phyloP scores from a whole-genome alignment of 2,113 vertebrate genomes.

The mouse (Mus musculus) region GRCm39 chr12:91768501-91769000 shows the following conservation, averaged over 20 bases:
- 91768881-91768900: not conserved
- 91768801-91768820: too few relatives aligned
- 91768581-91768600: not conserved
- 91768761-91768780: too few relatives aligned
- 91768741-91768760: too few relatives aligned
- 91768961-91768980: not conserved
- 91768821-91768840: too few relatives aligned
- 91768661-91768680: rapidly evolving
- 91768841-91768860: too few relatives aligned
- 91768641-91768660: not conserved
- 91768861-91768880: too few relatives aligned
- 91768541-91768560: not conserved
- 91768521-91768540: not conserved
- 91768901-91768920: not conserved
- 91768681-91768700: not conserved
- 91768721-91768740: not conserved
- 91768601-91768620: not conserved
- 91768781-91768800: too few relatives aligned
- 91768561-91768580: not conserved
- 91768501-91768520: not conserved
- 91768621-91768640: not conserved
- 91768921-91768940: not conserved
- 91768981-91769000: not conserved
- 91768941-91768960: not conserved
- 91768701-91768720: not conserved